Evolutionary conservation across 2,888 invertebrate species (phyloP), one percentile per base, ranked within the genome.

Genomic region (Hirtodrosophila histrioides): DNA sequence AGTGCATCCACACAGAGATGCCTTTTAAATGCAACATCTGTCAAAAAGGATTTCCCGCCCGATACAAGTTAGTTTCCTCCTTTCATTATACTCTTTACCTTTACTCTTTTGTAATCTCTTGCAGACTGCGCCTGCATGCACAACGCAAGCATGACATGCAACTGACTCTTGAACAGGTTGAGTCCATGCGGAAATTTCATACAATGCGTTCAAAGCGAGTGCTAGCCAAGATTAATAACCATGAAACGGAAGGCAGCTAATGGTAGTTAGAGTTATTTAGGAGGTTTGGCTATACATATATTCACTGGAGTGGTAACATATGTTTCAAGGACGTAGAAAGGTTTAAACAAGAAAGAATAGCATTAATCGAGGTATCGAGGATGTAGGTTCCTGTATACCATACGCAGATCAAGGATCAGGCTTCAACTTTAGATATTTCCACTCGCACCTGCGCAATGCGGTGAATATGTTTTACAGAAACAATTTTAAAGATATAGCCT

Each of bases 11-110:
- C 40, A 66, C 83, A 27, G 50, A 69, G 12, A 86, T 89, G 89
- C 88, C 89, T 0, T 88, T 89, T 40, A 84, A 88, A 44, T 89
- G 89, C 55, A 50, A 60, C 5, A 61, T 76, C 50, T 89, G 89
- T 37, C 66, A 77, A 2, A 64, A 73, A 12, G 85, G 85, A 7
- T 89, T 80, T 67, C 82, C 88, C 6, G 79, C 83, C 2, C 85
- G 88, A 40, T 63, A 79, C 8, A 89, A 88, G 89, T 89, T 40
- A 73, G 71, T 81, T 46, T 10, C 4, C 11, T 9, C 0, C 4
- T 5, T 1, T 48, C 0, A 0, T 8, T 6, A 23, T 3, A 11
- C 11, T 43, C 9, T 8, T 3, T 10, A 3, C 1, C 3, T 31
- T 6, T 27, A 35, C 8, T 4, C 7, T 2, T 36, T 12, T 24